Evolutionary conservation across 2,888 invertebrate species (phyloP).

Genomic region (Macrosoma leucophasiata): DNA sequence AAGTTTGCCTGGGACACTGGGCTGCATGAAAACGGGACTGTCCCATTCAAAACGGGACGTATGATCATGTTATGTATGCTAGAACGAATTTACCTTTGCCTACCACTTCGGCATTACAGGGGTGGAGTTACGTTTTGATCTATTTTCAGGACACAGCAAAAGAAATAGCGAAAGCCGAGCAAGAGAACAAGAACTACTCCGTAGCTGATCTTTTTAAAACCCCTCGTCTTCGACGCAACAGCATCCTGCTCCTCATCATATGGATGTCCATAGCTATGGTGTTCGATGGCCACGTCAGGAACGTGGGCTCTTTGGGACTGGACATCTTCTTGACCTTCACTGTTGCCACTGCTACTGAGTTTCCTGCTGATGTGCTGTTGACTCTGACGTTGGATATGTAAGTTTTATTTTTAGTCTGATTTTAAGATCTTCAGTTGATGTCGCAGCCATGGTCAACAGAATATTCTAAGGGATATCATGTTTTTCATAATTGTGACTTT

Average conservation of each 20-base stretch:
- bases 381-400: conserved; percentile 80
- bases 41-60: no score
- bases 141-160: conserved; percentile 77
- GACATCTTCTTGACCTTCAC: conserved; percentile 90
- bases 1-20: no score
- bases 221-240: conserved; percentile 82
- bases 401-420: conserved; percentile 27
- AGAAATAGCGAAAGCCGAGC: conserved; percentile 80
- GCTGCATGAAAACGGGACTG: no score
- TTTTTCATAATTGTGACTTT: no score
- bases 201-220: conserved; percentile 86
- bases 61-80: no score
- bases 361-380: conserved; percentile 87
- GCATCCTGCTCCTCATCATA: conserved; percentile 83
- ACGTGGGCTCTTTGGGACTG: conserved; percentile 87
- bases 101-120: no score
- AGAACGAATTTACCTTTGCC: no score
- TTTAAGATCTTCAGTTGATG: background rate
- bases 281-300: conserved; percentile 92
- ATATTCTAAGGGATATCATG: background rate
- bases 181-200: conserved; percentile 82
- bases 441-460: background rate
- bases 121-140: no score
- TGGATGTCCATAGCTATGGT: conserved; percentile 92
- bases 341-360: conserved; percentile 86